These are phyloP conservation scores for Pterois miles DNA, from an alignment of 2,797 vertebrate genomes.

Conservation along the genomic window DNA sequence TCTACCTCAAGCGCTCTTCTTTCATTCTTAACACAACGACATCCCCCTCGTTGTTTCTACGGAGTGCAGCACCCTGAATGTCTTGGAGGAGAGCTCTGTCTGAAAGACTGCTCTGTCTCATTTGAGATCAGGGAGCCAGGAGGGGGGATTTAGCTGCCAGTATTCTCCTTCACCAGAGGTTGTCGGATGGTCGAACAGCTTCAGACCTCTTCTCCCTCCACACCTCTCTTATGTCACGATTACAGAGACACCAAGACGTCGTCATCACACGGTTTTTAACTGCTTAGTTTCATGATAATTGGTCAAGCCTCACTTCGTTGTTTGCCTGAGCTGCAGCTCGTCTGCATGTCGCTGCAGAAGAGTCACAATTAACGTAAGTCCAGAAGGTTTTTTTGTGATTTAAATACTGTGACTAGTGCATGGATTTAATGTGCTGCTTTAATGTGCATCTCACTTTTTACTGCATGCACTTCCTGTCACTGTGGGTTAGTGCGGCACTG, in stretches of 20 bases:
- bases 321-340: too few relatives aligned
- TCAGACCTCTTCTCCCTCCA: background rate
- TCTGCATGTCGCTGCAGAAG: too few relatives aligned
- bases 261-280: too few relatives aligned
- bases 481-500: constrained; percentile 39
- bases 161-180: background rate
- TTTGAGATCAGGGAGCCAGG: background rate
- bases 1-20: too few relatives aligned
- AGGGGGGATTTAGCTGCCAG: constrained; percentile 4
- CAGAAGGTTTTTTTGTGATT: background rate
- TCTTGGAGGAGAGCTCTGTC: background rate
- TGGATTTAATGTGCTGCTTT: constrained; percentile 8
- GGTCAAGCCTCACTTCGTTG: too few relatives aligned
- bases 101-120: background rate
- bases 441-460: background rate
- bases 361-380: too few relatives aligned
- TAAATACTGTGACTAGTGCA: background rate
- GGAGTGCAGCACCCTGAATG: too few relatives aligned
- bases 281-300: too few relatives aligned
- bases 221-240: background rate
- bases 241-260: too few relatives aligned
- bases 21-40: too few relatives aligned
- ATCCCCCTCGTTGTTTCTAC: too few relatives aligned
- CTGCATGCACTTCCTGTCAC: constrained; percentile 43
- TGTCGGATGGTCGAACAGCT: background rate